Base-by-base conservation (phyloP, 2,888 invertebrate genomes). In the Andrena praecox region DNA sequence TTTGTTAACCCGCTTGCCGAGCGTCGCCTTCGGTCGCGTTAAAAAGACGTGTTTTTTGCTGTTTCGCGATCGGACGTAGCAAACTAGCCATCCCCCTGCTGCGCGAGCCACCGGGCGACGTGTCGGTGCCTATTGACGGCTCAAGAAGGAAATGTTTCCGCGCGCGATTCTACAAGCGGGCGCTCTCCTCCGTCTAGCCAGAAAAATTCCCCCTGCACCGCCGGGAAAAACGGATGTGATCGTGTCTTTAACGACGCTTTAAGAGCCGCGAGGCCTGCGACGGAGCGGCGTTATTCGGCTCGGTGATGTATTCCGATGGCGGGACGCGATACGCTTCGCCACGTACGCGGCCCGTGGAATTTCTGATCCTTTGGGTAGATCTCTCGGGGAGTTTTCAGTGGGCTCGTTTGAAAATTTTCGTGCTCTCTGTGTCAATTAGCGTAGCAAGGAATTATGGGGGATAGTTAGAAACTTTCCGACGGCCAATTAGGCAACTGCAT, bases 1-100 rank as follows among this genome's bases (percentile, higher is more conserved):
- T 89, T 89, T 89, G 88, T 85, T 86, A 79, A 64, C 63, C 76
- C 70, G 77, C 81, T 42, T 71, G 56, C 56, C 82, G 79, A 78
- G 79, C 77, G 86, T 83, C 89, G 85, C 86, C 82, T 86, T 79
- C 86, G 62, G 68, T 78, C 87, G 89, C 85, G 86, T 82, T 90
- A 89, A 84, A 86, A 90, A 85, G 84, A 84, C 86, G 85, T 85
- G 88, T 90, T 90, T 90, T 90, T 90, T 90, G 87, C 88, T 70
- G 73, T 24, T 16, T 60, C 85, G 66, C 66, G 75, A 82, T 86
- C 78, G 77, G 82, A 89, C 63, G 75, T 80, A 76, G 84, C 85
- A 79, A 88, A 86, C 89, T 89, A 87, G 85, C 74, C 78, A 70
- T 52, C 70, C 71, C 62, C 60, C 63, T n/a, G 56, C 64, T 64